A percentile compares a stretch with the other conserved stretches of the same genome.
Evolutionary conservation across 2,888 invertebrate species (phyloP).

Genomic region (Tinea pellionella): DNA sequence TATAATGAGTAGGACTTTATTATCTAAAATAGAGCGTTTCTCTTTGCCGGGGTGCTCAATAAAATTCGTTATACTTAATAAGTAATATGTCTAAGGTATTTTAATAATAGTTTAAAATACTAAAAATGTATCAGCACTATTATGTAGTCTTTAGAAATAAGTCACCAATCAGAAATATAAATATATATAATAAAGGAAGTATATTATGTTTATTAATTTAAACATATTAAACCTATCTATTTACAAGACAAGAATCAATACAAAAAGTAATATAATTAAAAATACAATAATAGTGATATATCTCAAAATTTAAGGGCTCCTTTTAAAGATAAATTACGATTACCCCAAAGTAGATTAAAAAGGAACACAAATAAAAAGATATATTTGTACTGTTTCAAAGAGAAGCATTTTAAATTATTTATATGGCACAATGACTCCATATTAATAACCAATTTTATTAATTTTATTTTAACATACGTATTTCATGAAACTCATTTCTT

Average conservation of each 20-base stretch:
- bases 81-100: no score
- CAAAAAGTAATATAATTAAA: slow-evolving; percentile 22
- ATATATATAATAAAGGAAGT: no score
- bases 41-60: no score
- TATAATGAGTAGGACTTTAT: no score
- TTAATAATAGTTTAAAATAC: no score
- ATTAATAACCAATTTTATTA: slow-evolving; percentile 16
- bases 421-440: slow-evolving; percentile 16
- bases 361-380: slow-evolving; percentile 13
- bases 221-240: slow-evolving; percentile 29
- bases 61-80: no score
- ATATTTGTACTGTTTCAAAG: slow-evolving; percentile 25
- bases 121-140: no score
- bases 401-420: slow-evolving; percentile 10
- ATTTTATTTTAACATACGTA: slow-evolving; percentile 9
- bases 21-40: no score
- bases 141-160: no score
- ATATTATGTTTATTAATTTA: neutral
- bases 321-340: neutral
- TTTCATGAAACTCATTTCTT: slow-evolving; percentile 30
- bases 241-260: slow-evolving; percentile 29
- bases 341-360: neutral
- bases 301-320: neutral
- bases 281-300: neutral
- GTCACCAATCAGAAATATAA: no score